These are phyloP conservation scores for Knipowitschia caucasica DNA, from an alignment of 2,797 vertebrate genomes.

Conservation along the genomic window DNA sequence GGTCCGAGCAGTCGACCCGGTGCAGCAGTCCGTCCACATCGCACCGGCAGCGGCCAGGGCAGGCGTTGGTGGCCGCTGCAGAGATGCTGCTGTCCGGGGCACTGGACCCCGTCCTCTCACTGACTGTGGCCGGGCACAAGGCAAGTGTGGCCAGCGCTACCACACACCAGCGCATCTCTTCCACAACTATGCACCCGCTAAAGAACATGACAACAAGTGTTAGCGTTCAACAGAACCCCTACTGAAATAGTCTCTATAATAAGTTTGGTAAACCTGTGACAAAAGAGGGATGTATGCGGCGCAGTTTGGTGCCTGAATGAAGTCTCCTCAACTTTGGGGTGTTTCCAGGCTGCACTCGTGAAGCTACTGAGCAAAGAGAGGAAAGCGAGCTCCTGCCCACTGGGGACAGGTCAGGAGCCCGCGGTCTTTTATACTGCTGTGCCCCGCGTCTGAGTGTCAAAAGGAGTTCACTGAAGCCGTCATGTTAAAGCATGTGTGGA, in stretches of 20 bases:
- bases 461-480: not conserved
- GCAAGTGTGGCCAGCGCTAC: slow-evolving; percentile 33
- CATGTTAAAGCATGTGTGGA: not conserved
- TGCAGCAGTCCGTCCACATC: slow-evolving; percentile 77
- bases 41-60: slow-evolving; percentile 78
- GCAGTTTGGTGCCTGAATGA: slow-evolving; percentile 8
- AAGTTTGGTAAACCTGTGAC: not conserved
- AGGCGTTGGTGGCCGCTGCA: slow-evolving; percentile 47
- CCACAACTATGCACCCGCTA: not conserved
- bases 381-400: slow-evolving; percentile 15
- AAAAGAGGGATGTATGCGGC: not conserved
- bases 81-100: slow-evolving; percentile 5
- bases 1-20: slow-evolving; percentile 84
- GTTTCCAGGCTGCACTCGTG: slow-evolving; percentile 45
- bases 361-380: slow-evolving; percentile 13
- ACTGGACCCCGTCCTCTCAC: slow-evolving; percentile 15
- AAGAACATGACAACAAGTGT: not conserved
- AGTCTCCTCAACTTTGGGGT: slow-evolving; percentile 19
- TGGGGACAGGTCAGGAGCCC: slow-evolving; percentile 16
- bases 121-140: slow-evolving; percentile 13
- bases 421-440: slow-evolving; percentile 25
- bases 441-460: not conserved
- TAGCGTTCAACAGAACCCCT: slow-evolving; percentile 7
- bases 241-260: slow-evolving; percentile 1
- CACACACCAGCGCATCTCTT: slow-evolving; percentile 35